A percentile compares a stretch with the other conserved stretches of the same genome.
These are phyloP conservation scores for Eupristina koningsbergeri DNA, from an alignment of 1,140 invertebrate genomes.

Conservation along the genomic window DNA sequence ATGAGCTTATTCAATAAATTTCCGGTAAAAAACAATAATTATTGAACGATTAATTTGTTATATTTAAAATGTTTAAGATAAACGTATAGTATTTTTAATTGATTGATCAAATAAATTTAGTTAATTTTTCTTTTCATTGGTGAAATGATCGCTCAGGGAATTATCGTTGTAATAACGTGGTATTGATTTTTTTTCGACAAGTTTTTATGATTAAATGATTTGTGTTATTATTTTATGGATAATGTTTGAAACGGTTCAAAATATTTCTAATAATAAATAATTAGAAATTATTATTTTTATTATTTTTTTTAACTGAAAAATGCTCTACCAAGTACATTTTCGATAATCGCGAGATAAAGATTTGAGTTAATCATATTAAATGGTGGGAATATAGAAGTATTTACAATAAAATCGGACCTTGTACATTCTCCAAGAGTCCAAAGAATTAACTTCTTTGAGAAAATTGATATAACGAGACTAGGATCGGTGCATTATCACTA, in stretches of 20 bases:
- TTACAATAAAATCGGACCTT: background rate
- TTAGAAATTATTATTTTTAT: no score
- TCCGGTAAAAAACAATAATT: background rate
- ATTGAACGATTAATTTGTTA: background rate
- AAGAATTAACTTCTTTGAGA: background rate
- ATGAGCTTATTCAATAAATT: conserved; percentile 1
- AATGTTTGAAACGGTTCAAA: background rate
- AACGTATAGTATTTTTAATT: background rate
- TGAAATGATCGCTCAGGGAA: background rate
- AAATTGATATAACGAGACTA: no score
- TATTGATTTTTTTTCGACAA: background rate
- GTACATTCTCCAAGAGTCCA: background rate
- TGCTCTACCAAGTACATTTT: background rate
- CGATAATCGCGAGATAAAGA: background rate
- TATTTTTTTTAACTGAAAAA: background rate
- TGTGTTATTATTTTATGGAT: background rate
- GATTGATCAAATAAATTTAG: background rate
- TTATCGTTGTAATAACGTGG: background rate
- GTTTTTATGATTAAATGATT: background rate
- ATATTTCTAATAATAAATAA: no score
- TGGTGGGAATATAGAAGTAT: no score
- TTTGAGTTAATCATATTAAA: background rate
- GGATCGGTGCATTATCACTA: background rate
- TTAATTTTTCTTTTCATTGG: background rate
- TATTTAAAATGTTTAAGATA: background rate